Evolutionary conservation across 1,140 invertebrate genomes (phyloP).

Genomic region (Apocrypta bakeri): DNA sequence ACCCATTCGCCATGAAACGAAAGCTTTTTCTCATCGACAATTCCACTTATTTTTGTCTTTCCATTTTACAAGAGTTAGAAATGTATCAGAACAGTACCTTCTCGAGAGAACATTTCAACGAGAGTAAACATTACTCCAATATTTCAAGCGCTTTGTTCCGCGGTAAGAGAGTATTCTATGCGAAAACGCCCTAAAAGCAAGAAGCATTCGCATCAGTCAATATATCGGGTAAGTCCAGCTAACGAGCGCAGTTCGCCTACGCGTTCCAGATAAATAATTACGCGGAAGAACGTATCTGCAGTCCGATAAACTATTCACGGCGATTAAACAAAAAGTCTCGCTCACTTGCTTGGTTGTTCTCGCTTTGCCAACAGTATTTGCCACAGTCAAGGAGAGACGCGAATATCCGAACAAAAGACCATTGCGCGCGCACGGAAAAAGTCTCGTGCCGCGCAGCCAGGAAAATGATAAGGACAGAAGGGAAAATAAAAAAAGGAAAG

Average conservation of each 20-base stretch:
- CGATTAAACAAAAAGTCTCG: not conserved
- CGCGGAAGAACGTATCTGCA: not conserved
- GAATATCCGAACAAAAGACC: not conserved
- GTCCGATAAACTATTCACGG: not conserved
- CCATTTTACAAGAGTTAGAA: too few relatives aligned
- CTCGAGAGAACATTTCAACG: too few relatives aligned
- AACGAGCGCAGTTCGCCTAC: not conserved
- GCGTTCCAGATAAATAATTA: slow-evolving; percentile 3
- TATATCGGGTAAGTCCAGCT: not conserved
- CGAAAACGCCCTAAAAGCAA: not conserved
- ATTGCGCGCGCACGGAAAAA: not conserved
- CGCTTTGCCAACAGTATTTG: not conserved
- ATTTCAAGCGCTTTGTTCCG: not conserved
- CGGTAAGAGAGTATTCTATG: not conserved
- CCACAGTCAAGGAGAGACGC: not conserved
- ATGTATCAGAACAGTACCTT: too few relatives aligned
- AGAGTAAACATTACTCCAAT: not conserved
- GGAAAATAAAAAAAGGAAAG: not conserved
- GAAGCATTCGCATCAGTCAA: not conserved
- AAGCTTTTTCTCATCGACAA: too few relatives aligned
- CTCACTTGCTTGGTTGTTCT: not conserved
- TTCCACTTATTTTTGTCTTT: too few relatives aligned
- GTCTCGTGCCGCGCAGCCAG: not conserved
- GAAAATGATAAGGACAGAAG: not conserved
- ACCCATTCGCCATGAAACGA: too few relatives aligned